Percentiles rank a stretch among this genome's conserved stretches.
phyloP scores from a whole-genome alignment of 2,888 invertebrate genomes.

The Caradrina kadenii region DNA sequence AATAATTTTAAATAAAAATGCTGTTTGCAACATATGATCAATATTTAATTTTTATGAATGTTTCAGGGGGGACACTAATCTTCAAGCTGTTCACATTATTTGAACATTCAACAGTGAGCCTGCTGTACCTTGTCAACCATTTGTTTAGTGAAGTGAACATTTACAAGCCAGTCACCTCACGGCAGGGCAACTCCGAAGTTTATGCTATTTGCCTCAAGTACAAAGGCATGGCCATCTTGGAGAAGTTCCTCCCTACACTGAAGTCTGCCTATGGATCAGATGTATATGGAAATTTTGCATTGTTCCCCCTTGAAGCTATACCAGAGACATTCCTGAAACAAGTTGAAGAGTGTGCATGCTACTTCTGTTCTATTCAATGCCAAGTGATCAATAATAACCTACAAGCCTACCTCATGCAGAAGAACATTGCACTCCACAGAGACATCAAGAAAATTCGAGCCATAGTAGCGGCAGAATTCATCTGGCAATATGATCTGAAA shows the following conservation, averaged over 20 bases:
- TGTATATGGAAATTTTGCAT: constrained; percentile 77
- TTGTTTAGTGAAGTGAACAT: constrained; percentile 93
- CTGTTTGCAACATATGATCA: background rate
- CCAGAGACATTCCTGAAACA: constrained; percentile 92
- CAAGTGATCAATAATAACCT: constrained; percentile 93
- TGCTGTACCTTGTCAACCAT: constrained; percentile 95
- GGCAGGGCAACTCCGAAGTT: constrained; percentile 98
- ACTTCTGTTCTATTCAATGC: constrained; percentile 93
- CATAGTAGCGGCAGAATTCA: constrained; percentile 90
- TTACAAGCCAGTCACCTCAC: constrained; percentile 97
- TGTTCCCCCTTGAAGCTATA: constrained; percentile 91
- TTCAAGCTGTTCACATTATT: constrained; percentile 97
- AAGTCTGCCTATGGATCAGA: constrained; percentile 85
- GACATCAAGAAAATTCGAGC: constrained; percentile 86
- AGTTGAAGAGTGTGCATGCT: constrained; percentile 91
- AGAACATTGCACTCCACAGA: constrained; percentile 78
- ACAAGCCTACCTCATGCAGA: constrained; percentile 89
- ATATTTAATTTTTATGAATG: constrained; percentile 10
- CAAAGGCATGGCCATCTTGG: constrained; percentile 83
- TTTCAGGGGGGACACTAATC: constrained; percentile 94
- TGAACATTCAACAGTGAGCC: constrained; percentile 94
- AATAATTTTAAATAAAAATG: background rate
- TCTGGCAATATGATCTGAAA: constrained; percentile 90
- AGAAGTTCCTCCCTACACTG: constrained; percentile 84
- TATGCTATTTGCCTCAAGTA: constrained; percentile 94